Percentiles rank a stretch among this genome's conserved stretches.
Evolutionary conservation across 2,888 invertebrate species (phyloP).

Genomic region (Parnassius mnemosyne): DNA sequence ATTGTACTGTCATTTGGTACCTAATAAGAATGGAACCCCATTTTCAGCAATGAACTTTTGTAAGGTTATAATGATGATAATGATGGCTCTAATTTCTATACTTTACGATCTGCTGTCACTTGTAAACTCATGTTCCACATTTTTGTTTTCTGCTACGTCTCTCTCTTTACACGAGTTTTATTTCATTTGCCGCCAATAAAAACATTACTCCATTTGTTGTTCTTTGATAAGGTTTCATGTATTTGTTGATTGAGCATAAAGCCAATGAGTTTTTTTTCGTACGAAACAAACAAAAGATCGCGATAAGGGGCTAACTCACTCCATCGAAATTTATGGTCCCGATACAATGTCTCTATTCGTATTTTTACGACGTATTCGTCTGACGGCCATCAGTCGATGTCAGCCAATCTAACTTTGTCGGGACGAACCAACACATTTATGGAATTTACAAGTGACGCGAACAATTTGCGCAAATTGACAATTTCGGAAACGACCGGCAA

Average conservation of each 20-base stretch:
- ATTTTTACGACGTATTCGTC: slow-evolving; percentile 63
- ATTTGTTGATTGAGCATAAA: neutral
- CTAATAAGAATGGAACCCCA: too few species aligned
- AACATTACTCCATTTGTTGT: too few species aligned
- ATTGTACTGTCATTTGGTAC: too few species aligned
- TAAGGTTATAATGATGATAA: too few species aligned
- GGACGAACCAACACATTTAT: slow-evolving; percentile 55
- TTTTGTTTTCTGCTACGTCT: too few species aligned
- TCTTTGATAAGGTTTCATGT: too few species aligned
- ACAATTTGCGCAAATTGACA: slow-evolving; percentile 2
- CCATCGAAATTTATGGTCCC: slow-evolving; percentile 12
- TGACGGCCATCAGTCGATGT: slow-evolving; percentile 61
- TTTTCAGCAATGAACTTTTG: too few species aligned
- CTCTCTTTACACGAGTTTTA: too few species aligned
- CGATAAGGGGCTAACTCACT: slow-evolving; percentile 1
- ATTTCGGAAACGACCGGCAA: slow-evolving; percentile 5
- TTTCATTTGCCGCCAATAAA: too few species aligned
- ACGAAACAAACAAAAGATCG: slow-evolving; percentile 3
- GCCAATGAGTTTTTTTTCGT: neutral
- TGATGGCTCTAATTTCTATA: too few species aligned
- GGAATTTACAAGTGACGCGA: slow-evolving; percentile 49
- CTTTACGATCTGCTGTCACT: too few species aligned
- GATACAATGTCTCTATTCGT: slow-evolving; percentile 29
- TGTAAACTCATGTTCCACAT: too few species aligned
- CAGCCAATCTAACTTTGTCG: slow-evolving; percentile 71